phyloP scores from a whole-genome alignment of 1,140 invertebrate species.

The Goniozus legneri region DNA sequence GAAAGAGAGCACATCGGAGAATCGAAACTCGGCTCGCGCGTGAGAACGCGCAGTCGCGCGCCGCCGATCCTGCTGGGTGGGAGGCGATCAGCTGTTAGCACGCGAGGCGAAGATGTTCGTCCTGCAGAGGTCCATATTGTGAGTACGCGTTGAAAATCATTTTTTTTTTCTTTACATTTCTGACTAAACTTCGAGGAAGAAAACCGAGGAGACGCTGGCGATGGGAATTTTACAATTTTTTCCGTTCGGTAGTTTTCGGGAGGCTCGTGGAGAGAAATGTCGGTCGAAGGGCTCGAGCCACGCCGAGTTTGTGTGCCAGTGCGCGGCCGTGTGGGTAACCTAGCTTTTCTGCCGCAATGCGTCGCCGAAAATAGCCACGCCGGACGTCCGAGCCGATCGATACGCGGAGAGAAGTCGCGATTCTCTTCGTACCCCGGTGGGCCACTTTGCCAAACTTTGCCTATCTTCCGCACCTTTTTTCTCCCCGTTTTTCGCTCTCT shows the following conservation, averaged over 20 bases:
- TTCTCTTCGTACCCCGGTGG: slow-evolving; percentile 1
- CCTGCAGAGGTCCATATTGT: slow-evolving; percentile 46
- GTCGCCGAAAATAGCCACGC: slow-evolving; percentile 36
- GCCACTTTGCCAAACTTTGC: neutral
- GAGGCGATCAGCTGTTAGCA: slow-evolving; percentile 45
- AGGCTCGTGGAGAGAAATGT: neutral
- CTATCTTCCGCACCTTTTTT: neutral
- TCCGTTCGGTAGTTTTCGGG: neutral
- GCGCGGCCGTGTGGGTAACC: no score
- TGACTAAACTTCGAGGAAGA: no score
- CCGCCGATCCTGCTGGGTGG: slow-evolving; percentile 30
- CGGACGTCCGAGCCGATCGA: slow-evolving; percentile 27
- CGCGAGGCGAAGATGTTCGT: slow-evolving; percentile 44
- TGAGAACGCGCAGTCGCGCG: slow-evolving; percentile 44
- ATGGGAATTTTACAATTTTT: no score
- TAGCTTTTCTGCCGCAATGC: slow-evolving; percentile 34
- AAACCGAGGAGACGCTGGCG: no score
- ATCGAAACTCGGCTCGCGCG: no score
- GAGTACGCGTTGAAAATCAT: no score
- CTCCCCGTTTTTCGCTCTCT: no score
- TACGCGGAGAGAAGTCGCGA: slow-evolving; percentile 24
- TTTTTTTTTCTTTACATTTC: no score
- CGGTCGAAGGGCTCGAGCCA: neutral
- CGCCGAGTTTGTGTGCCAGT: no score
- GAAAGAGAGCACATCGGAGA: no score